Conservation (phyloP, 2,797 vertebrate genomes). For the Apogon talboti region DNA sequence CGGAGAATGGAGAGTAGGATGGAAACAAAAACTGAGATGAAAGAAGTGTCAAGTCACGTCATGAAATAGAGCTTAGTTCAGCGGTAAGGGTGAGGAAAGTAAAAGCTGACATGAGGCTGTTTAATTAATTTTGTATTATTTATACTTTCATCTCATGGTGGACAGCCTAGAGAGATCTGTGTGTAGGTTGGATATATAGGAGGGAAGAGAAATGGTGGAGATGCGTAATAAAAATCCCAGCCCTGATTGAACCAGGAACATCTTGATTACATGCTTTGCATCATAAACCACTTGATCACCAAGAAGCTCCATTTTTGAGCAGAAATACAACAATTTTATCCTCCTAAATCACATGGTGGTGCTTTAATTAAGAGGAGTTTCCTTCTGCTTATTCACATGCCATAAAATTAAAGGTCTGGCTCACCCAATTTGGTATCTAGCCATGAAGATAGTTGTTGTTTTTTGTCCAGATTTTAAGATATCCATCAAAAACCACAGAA, state of each 20-base stretch:
- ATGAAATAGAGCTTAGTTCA: not conserved
- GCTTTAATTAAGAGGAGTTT: slow-evolving; percentile 28
- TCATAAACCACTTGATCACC: slow-evolving; percentile 31
- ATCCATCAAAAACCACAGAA: slow-evolving; percentile 7
- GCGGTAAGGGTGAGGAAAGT: not conserved
- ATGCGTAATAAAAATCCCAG: not conserved
- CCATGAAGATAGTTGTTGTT: slow-evolving; percentile 40
- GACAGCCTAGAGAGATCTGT: not conserved
- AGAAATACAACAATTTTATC: slow-evolving; percentile 27
- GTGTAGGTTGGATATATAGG: not conserved
- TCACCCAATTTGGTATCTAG: slow-evolving; percentile 43
- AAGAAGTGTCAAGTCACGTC: not conserved
- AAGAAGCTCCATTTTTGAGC: slow-evolving; percentile 21
- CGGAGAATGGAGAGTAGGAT: slow-evolving; percentile 3
- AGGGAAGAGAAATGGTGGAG: slow-evolving; percentile 2
- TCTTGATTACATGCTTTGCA: slow-evolving; percentile 37
- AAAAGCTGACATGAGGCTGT: not conserved
- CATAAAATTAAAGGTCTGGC: slow-evolving; percentile 24
- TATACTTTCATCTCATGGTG: not conserved
- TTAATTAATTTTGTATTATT: not conserved
- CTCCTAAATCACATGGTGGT: slow-evolving; percentile 41
- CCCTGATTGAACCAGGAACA: slow-evolving; percentile 25
- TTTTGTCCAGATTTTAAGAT: slow-evolving; percentile 28
- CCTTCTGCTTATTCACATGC: slow-evolving; percentile 36
- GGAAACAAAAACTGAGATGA: slow-evolving; percentile 3